Base-by-base conservation (phyloP, 2,797 vertebrate species). In the Hirundo rustica region DNA sequence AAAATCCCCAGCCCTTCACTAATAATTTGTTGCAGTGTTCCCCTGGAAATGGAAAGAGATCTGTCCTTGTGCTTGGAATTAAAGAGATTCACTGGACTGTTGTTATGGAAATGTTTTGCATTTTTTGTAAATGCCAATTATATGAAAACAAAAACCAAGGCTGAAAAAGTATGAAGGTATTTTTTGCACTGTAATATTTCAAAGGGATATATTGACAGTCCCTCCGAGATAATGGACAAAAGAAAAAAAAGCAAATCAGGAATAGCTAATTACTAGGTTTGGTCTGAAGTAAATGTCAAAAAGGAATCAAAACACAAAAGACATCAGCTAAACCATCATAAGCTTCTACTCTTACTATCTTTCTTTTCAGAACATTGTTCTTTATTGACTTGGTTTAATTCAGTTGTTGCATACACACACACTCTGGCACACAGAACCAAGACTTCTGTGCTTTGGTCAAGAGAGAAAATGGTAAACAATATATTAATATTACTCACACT, bases 241-340 rank as follows among this genome's bases (percentile, higher is more conserved):
- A 77, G 54, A 47, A 51, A 83, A 75, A 51, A 78, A 32, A 64
- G 36, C 58, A 85, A 82, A 76, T 38, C 38, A 76, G 29, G 36
- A 95, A 89, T 53, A 87, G 25, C 11, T 94, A 95, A 95, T 94
- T 87, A n/a, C 48, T 85, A 82, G 50, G 23, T 82, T 76, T 77
- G 36, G 42, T 82, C 34, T 77, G 26, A 34, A 92, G 16, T 34
- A 93, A 91, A 85, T 45, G 22, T 85, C 64, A 92, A 44, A 92
- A 93, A 89, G 34, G 27, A 85, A 89, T 76, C 65, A 89, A 91
- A 85, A 82, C 13, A 88, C 32, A 89, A 77, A 94, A 91, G 67
- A 20, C 30, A 67, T 71, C 67, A 71, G 14, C 48, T 67, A 88
- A 89, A 53, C n/a, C 48, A 79, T 74, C 71, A 85, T 2, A 10